phyloP scores from a whole-genome alignment of 2,113 vertebrate genomes.

The Hoplias malabaricus region DNA sequence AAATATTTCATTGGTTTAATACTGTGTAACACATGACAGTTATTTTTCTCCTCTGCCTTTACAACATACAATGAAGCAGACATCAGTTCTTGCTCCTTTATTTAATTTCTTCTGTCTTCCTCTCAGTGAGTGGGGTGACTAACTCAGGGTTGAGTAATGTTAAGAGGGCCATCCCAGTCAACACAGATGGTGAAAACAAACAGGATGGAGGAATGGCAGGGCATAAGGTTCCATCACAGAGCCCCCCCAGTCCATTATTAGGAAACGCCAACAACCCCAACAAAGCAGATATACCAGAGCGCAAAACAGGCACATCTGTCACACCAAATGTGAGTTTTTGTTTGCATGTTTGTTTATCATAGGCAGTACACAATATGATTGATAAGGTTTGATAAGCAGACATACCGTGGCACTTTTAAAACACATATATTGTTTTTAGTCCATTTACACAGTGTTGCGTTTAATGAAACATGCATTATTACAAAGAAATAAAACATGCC shows the following conservation, averaged over 20 bases:
- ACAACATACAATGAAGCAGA: neutral
- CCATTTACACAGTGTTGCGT: too few species aligned
- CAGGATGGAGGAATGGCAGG: conserved; percentile 84
- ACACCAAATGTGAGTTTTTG: conserved; percentile 83
- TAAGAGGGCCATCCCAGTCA: conserved; percentile 89
- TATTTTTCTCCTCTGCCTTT: neutral
- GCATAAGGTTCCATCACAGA: conserved; percentile 80
- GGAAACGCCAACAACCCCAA: conserved; percentile 96
- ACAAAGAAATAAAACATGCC: too few species aligned
- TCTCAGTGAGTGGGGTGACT: conserved; percentile 82
- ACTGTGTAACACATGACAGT: neutral
- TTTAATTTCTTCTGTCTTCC: neutral
- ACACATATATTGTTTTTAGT: too few species aligned
- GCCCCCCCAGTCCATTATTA: conserved; percentile 89
- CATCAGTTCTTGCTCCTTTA: neutral
- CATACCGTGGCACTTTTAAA: too few species aligned
- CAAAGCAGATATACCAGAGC: conserved; percentile 96
- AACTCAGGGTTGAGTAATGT: conserved; percentile 81
- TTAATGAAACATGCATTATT: too few species aligned
- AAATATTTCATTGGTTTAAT: neutral
- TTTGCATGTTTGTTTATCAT: conserved; percentile 76
- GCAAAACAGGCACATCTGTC: conserved; percentile 85
- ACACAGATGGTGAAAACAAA: conserved; percentile 82
- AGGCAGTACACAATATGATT: too few species aligned
- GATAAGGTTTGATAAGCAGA: too few species aligned